phyloP scores from a whole-genome alignment of 2,888 invertebrate genomes.

The Abrostola triplasia region DNA sequence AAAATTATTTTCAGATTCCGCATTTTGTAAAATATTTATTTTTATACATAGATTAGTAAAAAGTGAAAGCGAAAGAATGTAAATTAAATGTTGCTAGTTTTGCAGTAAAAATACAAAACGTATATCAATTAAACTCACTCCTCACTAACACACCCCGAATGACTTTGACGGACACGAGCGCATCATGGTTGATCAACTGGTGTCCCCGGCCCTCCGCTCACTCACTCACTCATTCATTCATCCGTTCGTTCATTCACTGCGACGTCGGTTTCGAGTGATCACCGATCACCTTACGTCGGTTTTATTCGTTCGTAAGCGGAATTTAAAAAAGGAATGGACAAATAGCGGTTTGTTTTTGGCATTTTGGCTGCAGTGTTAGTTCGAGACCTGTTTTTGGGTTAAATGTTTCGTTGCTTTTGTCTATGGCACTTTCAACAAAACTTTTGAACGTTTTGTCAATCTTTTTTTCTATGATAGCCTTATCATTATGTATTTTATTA shows the following conservation, averaged over 20 bases:
- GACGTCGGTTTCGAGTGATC: slow-evolving; percentile 84
- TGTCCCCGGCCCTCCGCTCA: slow-evolving; percentile 76
- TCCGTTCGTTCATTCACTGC: slow-evolving; percentile 71
- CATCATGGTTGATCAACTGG: slow-evolving; percentile 87
- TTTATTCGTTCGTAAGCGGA: slow-evolving; percentile 64
- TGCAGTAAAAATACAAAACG: background rate
- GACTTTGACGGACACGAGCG: slow-evolving; percentile 82
- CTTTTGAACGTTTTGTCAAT: background rate
- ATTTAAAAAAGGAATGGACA: slow-evolving; percentile 65
- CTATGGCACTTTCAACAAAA: background rate
- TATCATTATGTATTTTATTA: too few relatives aligned
- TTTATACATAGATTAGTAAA: too few relatives aligned
- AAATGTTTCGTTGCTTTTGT: background rate
- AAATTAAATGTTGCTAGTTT: background rate
- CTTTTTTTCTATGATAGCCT: too few relatives aligned
- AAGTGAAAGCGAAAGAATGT: too few relatives aligned
- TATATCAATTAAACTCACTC: slow-evolving; percentile 58
- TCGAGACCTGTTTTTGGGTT: slow-evolving; percentile 27
- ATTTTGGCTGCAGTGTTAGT: slow-evolving; percentile 48
- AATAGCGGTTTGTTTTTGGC: slow-evolving; percentile 43
- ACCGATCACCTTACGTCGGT: slow-evolving; percentile 80
- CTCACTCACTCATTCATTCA: slow-evolving; percentile 78
- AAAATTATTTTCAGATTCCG: too few relatives aligned
- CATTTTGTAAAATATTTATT: too few relatives aligned
- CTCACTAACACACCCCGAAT: slow-evolving; percentile 63